Conservation (phyloP, 2,888 invertebrate species). For the Clostera curtula region DNA sequence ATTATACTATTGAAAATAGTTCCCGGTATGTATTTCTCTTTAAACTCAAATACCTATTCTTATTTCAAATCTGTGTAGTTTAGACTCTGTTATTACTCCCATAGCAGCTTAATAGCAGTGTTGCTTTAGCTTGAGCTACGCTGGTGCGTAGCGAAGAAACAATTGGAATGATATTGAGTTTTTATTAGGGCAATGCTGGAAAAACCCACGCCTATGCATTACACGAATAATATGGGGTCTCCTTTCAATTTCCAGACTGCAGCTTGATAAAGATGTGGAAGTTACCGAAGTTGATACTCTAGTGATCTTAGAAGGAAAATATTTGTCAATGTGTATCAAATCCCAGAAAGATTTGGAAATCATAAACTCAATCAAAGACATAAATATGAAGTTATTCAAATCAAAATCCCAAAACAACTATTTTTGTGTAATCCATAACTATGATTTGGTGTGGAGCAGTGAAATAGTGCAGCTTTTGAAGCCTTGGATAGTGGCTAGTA, state of each 20-base stretch:
- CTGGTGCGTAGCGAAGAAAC: not conserved
- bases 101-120: too few relatives aligned
- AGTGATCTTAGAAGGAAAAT: constrained; percentile 56
- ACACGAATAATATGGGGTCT: not conserved
- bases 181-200: not conserved
- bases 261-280: constrained; percentile 32
- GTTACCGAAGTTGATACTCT: constrained; percentile 39
- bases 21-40: constrained; percentile 24
- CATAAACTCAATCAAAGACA: constrained; percentile 39
- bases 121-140: not conserved
- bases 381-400: constrained; percentile 44
- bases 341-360: constrained; percentile 28
- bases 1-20: constrained; percentile 17
- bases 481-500: constrained; percentile 35
- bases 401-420: constrained; percentile 32
- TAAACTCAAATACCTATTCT: not conserved
- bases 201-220: not conserved
- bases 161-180: not conserved
- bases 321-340: constrained; percentile 43
- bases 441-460: constrained; percentile 48
- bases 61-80: too few relatives aligned
- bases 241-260: constrained; percentile 38
- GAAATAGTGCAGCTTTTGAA: constrained; percentile 51
- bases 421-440: constrained; percentile 50
- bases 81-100: too few relatives aligned